Evolutionary conservation across 2,113 vertebrate species (phyloP).

Genomic region (Paralichthys olivaceus): DNA sequence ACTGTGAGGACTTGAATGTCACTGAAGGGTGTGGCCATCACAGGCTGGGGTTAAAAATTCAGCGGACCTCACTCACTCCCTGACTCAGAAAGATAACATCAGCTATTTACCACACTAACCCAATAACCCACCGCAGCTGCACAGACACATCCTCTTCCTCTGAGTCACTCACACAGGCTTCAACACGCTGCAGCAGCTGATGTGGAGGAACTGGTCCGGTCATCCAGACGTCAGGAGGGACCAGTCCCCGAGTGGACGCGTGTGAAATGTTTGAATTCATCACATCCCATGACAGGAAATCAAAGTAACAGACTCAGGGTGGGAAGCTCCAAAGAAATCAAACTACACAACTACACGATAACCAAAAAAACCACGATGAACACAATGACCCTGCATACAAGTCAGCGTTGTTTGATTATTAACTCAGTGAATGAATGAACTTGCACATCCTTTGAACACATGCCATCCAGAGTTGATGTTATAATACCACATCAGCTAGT

Average conservation of each 20-base stretch:
- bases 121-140: conserved; percentile 8
- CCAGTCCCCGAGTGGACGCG: too few species aligned
- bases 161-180: conserved; percentile 16
- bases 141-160: conserved; percentile 20
- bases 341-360: too few species aligned
- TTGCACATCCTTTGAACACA: too few species aligned
- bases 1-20: background rate
- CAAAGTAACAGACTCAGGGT: too few species aligned
- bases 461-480: background rate
- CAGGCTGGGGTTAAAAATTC: background rate
- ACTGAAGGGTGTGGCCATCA: conserved; percentile 1
- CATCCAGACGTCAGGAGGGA: conserved; percentile 13
- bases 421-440: too few species aligned
- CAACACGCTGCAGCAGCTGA: conserved; percentile 28
- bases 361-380: too few species aligned
- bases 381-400: too few species aligned
- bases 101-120: conserved; percentile 4
- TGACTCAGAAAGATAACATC: background rate
- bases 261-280: background rate
- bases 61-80: background rate
- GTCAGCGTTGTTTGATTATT: too few species aligned
- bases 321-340: too few species aligned
- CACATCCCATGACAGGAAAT: background rate
- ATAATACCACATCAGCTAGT: background rate
- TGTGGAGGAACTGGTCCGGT: conserved; percentile 21